These are phyloP conservation scores for Acanthaster planci DNA, from an alignment of 35 echinoderm and acorn worm genomes.

Conservation along the genomic window DNA sequence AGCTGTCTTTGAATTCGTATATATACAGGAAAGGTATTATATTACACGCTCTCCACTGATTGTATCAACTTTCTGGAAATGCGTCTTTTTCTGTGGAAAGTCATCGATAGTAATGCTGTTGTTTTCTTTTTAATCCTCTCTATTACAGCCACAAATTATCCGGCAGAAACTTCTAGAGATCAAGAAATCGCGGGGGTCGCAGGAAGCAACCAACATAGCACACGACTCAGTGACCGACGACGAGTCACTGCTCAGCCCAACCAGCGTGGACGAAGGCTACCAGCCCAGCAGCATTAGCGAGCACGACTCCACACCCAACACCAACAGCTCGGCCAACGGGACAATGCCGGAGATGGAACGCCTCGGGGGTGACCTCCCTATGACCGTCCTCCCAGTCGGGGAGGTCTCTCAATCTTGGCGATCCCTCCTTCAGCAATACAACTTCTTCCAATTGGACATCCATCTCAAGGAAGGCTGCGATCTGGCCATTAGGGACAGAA, in stretches of 20 bases:
- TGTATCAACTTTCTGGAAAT: no score
- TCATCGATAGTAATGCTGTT: no score
- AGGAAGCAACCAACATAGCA: not conserved
- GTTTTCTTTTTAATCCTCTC: not conserved
- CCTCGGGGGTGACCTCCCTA: not conserved
- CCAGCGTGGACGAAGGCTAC: constrained; percentile 10
- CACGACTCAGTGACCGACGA: not conserved
- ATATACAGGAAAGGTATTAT: no score
- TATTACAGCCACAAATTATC: not conserved
- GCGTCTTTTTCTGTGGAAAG: no score
- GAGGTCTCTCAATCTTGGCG: constrained; percentile 31
- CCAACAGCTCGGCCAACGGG: not conserved
- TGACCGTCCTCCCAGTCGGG: not conserved
- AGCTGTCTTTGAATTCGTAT: no score
- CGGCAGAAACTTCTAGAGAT: constrained; percentile 1
- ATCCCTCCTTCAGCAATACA: not conserved
- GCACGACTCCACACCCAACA: constrained; percentile 11
- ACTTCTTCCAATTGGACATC: constrained; percentile 83
- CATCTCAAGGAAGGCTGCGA: constrained; percentile 85
- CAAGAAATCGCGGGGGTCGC: constrained; percentile 1
- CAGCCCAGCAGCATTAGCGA: not conserved
- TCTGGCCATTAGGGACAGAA: constrained; percentile 88
- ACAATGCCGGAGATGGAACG: constrained; percentile 50
- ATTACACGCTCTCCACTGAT: no score
- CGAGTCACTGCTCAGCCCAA: no score